These are phyloP conservation scores for Potamilus streckersoni DNA, from an alignment of 1,140 invertebrate species.

Conservation along the genomic window DNA sequence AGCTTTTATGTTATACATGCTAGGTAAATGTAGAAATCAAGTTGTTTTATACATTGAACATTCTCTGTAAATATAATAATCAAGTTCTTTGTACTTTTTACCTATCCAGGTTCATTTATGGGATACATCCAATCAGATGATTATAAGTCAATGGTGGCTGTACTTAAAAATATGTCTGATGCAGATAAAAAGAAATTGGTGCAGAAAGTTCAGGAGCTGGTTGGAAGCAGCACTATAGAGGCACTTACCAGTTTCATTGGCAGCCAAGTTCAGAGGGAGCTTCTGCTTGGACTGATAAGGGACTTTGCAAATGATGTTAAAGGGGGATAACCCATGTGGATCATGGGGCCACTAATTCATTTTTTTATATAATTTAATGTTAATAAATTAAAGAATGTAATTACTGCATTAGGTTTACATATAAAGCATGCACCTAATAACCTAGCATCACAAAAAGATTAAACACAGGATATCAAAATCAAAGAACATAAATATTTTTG, in stretches of 20 bases:
- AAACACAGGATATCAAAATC: no score
- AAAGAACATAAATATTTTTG: no score
- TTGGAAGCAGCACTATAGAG: constrained; percentile 53
- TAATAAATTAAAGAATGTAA: no score
- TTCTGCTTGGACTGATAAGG: constrained; percentile 19
- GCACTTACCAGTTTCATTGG: constrained; percentile 54
- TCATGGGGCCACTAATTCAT: no score
- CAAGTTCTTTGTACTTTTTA: neutral
- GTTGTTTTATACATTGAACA: no score
- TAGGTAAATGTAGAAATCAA: no score
- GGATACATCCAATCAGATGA: constrained; percentile 52
- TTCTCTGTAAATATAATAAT: no score
- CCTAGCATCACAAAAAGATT: no score
- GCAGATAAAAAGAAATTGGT: constrained; percentile 50
- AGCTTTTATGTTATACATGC: no score
- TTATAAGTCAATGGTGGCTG: constrained; percentile 52
- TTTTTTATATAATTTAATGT: no score
- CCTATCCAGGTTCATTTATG: constrained; percentile 45
- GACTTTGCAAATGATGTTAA: constrained; percentile 13
- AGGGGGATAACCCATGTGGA: constrained; percentile 13
- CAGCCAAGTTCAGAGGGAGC: constrained; percentile 37
- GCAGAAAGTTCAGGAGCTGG: constrained; percentile 55
- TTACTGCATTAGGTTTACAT: no score
- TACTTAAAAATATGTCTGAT: constrained; percentile 50
- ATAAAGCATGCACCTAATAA: no score